These are phyloP conservation scores for Adelognathus sp. DNA, from an alignment of 2,888 invertebrate genomes.

Conservation along the genomic window DNA sequence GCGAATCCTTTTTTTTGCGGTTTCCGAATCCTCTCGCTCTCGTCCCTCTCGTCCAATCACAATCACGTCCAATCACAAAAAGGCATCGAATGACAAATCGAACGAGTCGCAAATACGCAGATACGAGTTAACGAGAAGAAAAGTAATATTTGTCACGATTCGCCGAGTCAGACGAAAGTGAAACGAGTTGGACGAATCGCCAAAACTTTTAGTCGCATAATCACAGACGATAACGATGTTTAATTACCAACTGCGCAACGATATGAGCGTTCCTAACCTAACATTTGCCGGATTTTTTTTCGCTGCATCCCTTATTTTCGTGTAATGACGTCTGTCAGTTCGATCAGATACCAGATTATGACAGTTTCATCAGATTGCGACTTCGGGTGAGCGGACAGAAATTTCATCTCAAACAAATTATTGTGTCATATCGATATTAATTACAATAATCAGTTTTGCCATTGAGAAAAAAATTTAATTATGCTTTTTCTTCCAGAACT, in stretches of 20 bases:
- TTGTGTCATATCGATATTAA: background rate
- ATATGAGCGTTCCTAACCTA: background rate
- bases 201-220: background rate
- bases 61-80: no score
- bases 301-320: background rate
- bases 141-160: background rate
- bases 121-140: no score
- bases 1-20: background rate
- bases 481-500: background rate
- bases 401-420: background rate
- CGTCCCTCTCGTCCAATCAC: no score
- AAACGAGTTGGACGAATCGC: background rate
- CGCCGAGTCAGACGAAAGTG: no score
- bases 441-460: no score
- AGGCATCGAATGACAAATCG: no score
- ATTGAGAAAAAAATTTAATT: no score
- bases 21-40: no score
- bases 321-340: background rate
- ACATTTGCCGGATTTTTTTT: background rate
- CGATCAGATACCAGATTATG: background rate
- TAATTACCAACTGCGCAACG: background rate
- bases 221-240: background rate
- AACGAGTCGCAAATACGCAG: no score
- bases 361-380: slow-evolving; percentile 3
- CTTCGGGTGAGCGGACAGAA: background rate